phyloP scores from a whole-genome alignment of 37 sponge, comb jelly and placozoan genomes.

The Eunapius fragilis region DNA sequence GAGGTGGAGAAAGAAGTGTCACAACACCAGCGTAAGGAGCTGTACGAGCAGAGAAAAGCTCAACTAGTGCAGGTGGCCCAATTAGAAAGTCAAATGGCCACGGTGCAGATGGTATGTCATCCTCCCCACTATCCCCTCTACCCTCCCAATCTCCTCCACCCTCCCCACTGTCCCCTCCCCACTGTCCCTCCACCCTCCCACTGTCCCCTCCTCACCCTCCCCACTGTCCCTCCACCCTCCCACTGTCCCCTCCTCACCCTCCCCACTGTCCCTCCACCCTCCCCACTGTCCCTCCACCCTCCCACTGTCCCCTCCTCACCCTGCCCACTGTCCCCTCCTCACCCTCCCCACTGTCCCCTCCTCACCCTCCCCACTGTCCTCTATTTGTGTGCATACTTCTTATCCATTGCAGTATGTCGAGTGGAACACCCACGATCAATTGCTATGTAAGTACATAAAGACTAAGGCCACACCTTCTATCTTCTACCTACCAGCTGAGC shows the following conservation, averaged over 20 bases:
- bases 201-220: background rate
- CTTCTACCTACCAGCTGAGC: slow-evolving; percentile 62
- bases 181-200: background rate
- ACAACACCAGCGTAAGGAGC: slow-evolving; percentile 47
- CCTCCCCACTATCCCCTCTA: background rate
- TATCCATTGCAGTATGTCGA: slow-evolving; percentile 51
- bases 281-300: background rate
- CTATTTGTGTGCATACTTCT: background rate
- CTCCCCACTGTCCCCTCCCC: background rate
- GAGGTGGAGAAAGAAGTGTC: slow-evolving; percentile 61
- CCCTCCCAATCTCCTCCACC: background rate
- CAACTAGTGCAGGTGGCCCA: slow-evolving; percentile 47
- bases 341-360: background rate
- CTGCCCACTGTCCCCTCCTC: too few relatives aligned
- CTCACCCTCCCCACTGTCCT: too few relatives aligned
- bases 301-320: too few relatives aligned
- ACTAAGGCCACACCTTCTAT: slow-evolving; percentile 59
- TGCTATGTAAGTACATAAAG: slow-evolving; percentile 58
- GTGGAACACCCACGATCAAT: slow-evolving; percentile 62
- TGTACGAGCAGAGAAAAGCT: slow-evolving; percentile 53
- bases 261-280: background rate
- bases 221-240: background rate
- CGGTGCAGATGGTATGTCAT: slow-evolving; percentile 33
- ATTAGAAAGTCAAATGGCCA: slow-evolving; percentile 51
- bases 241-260: too few relatives aligned